Base-by-base conservation (phyloP, 1,140 invertebrate genomes). In the Philotrypesis tridentata region DNA sequence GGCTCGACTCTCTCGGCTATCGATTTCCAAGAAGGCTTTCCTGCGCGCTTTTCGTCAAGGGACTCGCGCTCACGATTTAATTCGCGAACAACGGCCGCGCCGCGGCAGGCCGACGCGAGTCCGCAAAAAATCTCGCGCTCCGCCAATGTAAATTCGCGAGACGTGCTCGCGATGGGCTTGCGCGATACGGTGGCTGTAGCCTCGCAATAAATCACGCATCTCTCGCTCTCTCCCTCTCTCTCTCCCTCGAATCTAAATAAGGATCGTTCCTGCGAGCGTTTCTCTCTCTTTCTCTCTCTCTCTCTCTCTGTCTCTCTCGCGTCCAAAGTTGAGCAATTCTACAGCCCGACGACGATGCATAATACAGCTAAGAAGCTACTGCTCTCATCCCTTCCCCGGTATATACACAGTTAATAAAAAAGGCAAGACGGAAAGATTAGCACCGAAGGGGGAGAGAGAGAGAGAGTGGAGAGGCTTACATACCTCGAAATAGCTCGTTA, bases 401-500 rank as follows among this genome's bases (percentile, higher is more conserved):
- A 9, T 12, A n/a, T n/a, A n/a, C n/a, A n/a, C n/a, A n/a, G 61
- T 65, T 29, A 65, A 65, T 12, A 12, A 65, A 65, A 65, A 27
- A 29, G 12, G 17, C 8, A 65, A 25, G 61, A 65, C 9, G 9
- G 61, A 8, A 25, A 23, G 27, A 65, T 27, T 27, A 65, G 27
- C 61, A 21, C 67, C 9, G 29, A 11, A 27, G 8, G 23, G 29
- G 0, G 23, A 23, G 29, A 29, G 31, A 31, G n/a, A n/a, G n/a
- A n/a, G n/a, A n/a, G n/a, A n/a, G n/a, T n/a, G n/a, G n/a, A n/a
- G 25, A 73, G 33, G 68, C 33, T 80, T 73, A 73, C 48, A 63
- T 73, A 17, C 21, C 12, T 43, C 55, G 78, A 73, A n/a, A 73
- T 65, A 72, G 60, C 55, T 73, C 68, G 55, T 80, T 73, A 72